Evolutionary conservation across 1,140 invertebrate species (phyloP).

Genomic region (Zophobas atratus): DNA sequence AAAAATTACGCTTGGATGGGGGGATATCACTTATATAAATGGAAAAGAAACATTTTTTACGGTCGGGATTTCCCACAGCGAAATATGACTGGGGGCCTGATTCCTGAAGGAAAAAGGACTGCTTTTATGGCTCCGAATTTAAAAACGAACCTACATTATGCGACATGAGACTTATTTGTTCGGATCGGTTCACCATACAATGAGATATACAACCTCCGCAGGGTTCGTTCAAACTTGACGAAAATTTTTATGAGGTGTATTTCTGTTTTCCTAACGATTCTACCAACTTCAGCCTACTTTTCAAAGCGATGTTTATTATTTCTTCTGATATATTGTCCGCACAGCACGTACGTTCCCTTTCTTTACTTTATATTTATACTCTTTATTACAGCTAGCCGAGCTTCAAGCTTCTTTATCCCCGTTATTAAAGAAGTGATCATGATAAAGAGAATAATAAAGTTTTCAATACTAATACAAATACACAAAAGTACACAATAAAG

Average conservation of each 20-base stretch:
- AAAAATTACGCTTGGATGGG: constrained; percentile 19
- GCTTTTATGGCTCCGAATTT: constrained; percentile 16
- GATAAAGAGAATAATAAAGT: no score
- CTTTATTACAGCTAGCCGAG: no score
- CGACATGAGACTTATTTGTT: constrained; percentile 14
- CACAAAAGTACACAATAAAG: no score
- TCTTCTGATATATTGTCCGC: background rate
- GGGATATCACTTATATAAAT: constrained; percentile 36
- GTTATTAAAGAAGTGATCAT: no score
- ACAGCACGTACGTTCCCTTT: no score
- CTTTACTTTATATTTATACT: no score
- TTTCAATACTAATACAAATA: no score
- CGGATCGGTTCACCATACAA: background rate
- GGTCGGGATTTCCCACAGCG: background rate
- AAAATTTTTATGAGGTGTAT: background rate
- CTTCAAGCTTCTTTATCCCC: no score
- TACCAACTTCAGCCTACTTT: background rate
- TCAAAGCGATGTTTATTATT: background rate
- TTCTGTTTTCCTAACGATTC: constrained; percentile 3
- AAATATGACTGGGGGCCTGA: constrained; percentile 16
- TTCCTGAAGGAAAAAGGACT: background rate
- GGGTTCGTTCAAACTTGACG: background rate
- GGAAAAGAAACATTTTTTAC: constrained; percentile 38
- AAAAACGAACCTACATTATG: constrained; percentile 21
- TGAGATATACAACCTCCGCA: background rate